These are phyloP conservation scores for Ariopsis seemanni DNA, from an alignment of 2,113 vertebrate genomes.

Conservation along the genomic window DNA sequence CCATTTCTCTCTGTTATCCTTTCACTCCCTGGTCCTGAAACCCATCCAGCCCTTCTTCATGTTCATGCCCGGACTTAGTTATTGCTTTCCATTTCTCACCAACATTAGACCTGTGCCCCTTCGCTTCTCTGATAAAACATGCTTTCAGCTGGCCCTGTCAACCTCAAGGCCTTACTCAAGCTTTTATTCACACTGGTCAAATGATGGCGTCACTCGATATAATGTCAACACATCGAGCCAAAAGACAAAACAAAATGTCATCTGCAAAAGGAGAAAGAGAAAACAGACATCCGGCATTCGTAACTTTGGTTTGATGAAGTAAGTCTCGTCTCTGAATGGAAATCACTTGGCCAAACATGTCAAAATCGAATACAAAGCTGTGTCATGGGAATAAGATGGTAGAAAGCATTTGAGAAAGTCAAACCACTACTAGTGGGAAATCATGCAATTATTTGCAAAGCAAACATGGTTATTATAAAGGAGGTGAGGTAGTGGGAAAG, in stretches of 20 bases:
- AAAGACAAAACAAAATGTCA: constrained; percentile 40
- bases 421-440: constrained; percentile 42
- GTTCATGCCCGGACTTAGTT: constrained; percentile 16
- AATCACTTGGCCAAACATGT: constrained; percentile 10
- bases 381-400: constrained; percentile 33
- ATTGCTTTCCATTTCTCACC: constrained; percentile 7
- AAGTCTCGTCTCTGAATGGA: background rate
- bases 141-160: constrained; percentile 32
- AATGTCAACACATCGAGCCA: constrained; percentile 33
- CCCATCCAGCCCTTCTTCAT: constrained; percentile 22
- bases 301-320: background rate
- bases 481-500: constrained; percentile 61
- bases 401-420: constrained; percentile 23
- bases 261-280: constrained; percentile 8
- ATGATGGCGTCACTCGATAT: constrained; percentile 51
- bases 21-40: constrained; percentile 29
- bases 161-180: constrained; percentile 12
- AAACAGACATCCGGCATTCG: constrained; percentile 14
- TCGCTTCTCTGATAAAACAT: constrained; percentile 14
- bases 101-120: constrained; percentile 24
- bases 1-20: constrained; percentile 27
- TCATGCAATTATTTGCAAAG: constrained; percentile 37
- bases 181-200: constrained; percentile 45
- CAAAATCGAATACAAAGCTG: constrained; percentile 5
- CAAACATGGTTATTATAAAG: constrained; percentile 40